Conservation (phyloP, 2,113 vertebrate species). For the Opisthocomus hoazin region DNA sequence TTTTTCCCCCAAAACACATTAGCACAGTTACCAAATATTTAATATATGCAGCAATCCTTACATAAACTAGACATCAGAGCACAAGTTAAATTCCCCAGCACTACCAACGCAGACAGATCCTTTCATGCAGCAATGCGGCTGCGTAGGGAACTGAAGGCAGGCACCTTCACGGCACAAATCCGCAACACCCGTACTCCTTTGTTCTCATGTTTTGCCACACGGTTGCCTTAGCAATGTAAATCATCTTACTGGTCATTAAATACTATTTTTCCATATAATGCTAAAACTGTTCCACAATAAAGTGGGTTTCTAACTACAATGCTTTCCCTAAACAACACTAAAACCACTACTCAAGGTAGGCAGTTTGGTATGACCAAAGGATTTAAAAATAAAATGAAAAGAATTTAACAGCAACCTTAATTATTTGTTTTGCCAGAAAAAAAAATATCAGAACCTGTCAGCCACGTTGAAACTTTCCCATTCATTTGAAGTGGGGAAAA, state of each 20-base stretch:
- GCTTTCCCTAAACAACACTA: background rate
- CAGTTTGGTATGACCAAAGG: background rate
- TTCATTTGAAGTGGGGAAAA: background rate
- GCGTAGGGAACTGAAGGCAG: background rate
- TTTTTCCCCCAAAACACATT: background rate
- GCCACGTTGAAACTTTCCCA: background rate
- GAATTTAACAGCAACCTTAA: background rate
- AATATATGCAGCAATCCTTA: constrained; percentile 1
- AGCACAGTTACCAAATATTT: background rate
- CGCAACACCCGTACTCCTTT: background rate
- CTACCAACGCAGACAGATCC: background rate
- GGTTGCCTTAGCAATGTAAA: background rate
- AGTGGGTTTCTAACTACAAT: background rate
- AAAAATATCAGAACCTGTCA: background rate
- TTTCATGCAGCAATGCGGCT: fast-evolving
- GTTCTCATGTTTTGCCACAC: background rate
- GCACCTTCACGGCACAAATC: background rate
- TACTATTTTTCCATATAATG: background rate
- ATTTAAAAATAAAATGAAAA: background rate
- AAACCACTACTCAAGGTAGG: background rate
- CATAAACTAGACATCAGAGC: background rate
- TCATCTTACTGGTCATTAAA: background rate
- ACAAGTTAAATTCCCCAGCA: background rate
- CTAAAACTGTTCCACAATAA: background rate
- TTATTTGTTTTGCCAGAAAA: background rate